phyloP scores from a whole-genome alignment of 2,113 vertebrate species.

The Gambusia holbrooki region DNA sequence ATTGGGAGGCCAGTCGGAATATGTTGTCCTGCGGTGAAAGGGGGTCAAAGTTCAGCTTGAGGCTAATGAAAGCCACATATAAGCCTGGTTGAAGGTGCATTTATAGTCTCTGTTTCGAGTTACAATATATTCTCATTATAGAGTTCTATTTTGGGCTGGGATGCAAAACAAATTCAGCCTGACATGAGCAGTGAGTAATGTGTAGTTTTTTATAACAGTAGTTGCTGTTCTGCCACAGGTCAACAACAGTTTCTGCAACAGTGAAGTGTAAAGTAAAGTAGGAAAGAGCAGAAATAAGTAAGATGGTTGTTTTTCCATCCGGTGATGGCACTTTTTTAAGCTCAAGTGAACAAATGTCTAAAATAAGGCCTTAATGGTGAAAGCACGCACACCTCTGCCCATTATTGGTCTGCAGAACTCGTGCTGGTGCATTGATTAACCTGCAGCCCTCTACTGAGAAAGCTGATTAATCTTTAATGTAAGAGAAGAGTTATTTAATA shows the following conservation, averaged over 20 bases:
- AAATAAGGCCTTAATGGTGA: conserved; percentile 12
- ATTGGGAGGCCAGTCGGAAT: conserved; percentile 90
- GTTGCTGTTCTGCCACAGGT: conserved; percentile 1
- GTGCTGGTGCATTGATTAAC: conserved; percentile 66
- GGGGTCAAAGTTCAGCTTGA: conserved; percentile 60
- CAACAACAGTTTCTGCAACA: conserved; percentile 2
- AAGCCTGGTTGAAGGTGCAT: conserved; percentile 31
- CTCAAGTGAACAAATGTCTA: conserved; percentile 26
- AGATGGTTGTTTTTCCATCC: background rate
- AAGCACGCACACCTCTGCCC: conserved; percentile 5
- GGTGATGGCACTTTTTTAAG: conserved; percentile 32
- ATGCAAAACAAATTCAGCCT: conserved; percentile 7
- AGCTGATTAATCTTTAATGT: conserved; percentile 61
- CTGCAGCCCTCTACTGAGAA: conserved; percentile 45
- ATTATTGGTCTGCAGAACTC: conserved; percentile 17
- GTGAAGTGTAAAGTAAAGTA: background rate
- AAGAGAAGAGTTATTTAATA: conserved; percentile 38
- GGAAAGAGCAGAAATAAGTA: conserved; percentile 1
- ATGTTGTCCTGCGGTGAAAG: conserved; percentile 86
- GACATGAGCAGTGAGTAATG: conserved; percentile 12
- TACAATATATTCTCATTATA: conserved; percentile 44
- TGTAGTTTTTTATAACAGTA: conserved; percentile 2
- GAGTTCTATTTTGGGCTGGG: conserved; percentile 3
- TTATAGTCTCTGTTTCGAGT: conserved; percentile 58
- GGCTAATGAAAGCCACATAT: conserved; percentile 37